phyloP scores from a whole-genome alignment of 2,888 invertebrate genomes.

The Gymnoscelis rufifasciata region DNA sequence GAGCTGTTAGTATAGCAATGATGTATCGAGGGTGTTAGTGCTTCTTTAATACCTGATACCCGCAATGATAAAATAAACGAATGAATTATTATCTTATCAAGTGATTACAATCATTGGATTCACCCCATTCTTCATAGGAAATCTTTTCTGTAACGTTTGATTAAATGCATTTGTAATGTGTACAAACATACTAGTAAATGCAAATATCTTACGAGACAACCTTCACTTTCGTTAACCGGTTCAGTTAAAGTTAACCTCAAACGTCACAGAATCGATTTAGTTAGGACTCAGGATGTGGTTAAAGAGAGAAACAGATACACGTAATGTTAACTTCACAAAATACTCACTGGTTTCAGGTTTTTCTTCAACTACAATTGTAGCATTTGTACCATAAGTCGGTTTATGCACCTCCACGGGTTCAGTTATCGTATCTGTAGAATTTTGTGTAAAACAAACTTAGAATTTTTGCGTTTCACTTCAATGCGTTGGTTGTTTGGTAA shows the following conservation, averaged over 20 bases:
- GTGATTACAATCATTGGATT: conserved; percentile 44
- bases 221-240: conserved; percentile 47
- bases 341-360: conserved; percentile 73
- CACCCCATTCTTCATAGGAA: conserved; percentile 50
- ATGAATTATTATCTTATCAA: conserved; percentile 56
- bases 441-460: conserved; percentile 62
- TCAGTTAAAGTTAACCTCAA: conserved; percentile 35
- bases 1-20: conserved; percentile 51
- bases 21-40: conserved; percentile 48
- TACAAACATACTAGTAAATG: conserved; percentile 10
- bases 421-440: conserved; percentile 71
- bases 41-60: conserved; percentile 45
- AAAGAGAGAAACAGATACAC: conserved; percentile 46
- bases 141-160: conserved; percentile 45
- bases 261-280: conserved; percentile 51
- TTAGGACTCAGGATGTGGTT: conserved; percentile 35
- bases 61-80: conserved; percentile 43
- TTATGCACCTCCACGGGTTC: conserved; percentile 72
- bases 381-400: conserved; percentile 60
- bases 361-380: conserved; percentile 62
- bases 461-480: conserved; percentile 28
- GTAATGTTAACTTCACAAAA: conserved; percentile 47
- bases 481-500: conserved; percentile 28
- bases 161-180: conserved; percentile 10
- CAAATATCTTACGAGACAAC: conserved; percentile 30